Evolutionary conservation across 1,140 invertebrate genomes (phyloP), one percentile per base, ranked within the genome.

Genomic region (Ceratina australensis): DNA sequence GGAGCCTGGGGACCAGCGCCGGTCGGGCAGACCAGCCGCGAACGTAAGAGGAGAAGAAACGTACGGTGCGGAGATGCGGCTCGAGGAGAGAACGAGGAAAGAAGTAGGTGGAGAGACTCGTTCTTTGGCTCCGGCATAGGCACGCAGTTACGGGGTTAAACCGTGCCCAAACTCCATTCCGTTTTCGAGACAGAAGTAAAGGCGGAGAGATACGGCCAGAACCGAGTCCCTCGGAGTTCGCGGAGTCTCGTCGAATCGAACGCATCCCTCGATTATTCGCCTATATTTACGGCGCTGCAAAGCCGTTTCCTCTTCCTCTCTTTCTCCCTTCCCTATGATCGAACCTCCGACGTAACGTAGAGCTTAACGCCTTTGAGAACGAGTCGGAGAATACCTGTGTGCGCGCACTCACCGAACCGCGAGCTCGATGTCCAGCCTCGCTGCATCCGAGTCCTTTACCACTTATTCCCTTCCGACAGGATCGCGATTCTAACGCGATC

Each of bases 101-200:
- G 33, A 72, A 54, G 72, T 64, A 69, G 65, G 66, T 42, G 54
- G 56, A 65, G 72, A 54, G 66, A 79, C 67, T 73, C 68, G 75
- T 84, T 78, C 76, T 71, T 66, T 57, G 80, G 59, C 49, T 59
- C 47, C 72, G 78, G 74, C 61, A 72, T 76, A 64, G 74, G 64
- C 73, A 82, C 78, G 67, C 71, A 68, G 73, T 84, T 80, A 77
- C 52, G 69, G 78, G 73, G 78, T 84, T 84, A 85, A 84, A 84
- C 79, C 66, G 33, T 42, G 56, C 24, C 74, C 73, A 78, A 85
- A 84, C 82, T 80, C 72, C 24, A 54, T 67, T 72, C 13, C 22
- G 33, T 42, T 42, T 42, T 42, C 33, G 33, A 42, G 33, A 42
- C 33, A 42, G 33, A 42, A 42, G 33, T 42, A 42, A 42, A 42